Percentiles rank a stretch among this genome's conserved stretches.
Evolutionary conservation across 2,113 vertebrate genomes (phyloP).

Genomic region (Pedetes capensis): DNA sequence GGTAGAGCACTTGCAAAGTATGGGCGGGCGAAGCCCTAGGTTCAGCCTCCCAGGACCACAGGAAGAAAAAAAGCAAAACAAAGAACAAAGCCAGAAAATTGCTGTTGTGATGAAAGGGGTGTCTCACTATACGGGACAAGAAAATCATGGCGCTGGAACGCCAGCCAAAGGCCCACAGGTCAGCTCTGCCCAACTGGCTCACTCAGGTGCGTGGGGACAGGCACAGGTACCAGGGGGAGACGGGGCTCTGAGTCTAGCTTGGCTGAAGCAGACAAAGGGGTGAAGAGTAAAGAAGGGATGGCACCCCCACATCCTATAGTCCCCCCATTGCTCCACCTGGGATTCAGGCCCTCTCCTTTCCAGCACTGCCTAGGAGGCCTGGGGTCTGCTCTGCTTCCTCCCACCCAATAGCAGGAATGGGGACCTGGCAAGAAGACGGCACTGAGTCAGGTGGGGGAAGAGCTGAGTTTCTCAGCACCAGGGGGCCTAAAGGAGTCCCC

Average conservation of each 20-base stretch:
- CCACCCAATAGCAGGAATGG: not conserved
- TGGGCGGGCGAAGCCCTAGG: too few relatives aligned
- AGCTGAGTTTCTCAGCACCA: not conserved
- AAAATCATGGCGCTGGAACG: not conserved
- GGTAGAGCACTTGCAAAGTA: too few relatives aligned
- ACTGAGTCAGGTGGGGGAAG: not conserved
- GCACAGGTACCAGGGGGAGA: not conserved
- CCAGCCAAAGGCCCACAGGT: not conserved
- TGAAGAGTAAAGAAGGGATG: not conserved
- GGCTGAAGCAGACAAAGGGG: not conserved
- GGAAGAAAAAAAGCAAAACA: too few relatives aligned
- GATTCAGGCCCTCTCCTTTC: not conserved
- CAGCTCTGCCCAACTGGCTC: not conserved
- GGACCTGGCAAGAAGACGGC: not conserved
- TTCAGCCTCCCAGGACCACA: too few relatives aligned
- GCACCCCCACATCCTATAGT: too few relatives aligned
- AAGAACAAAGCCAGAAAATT: too few relatives aligned
- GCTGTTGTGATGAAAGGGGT: too few relatives aligned
- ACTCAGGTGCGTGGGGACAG: not conserved
- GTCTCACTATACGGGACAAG: too few relatives aligned
- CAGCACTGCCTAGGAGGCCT: not conserved
- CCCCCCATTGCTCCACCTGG: not conserved
- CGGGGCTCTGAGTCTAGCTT: not conserved
- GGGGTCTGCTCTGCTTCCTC: not conserved
- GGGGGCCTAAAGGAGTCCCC: not conserved